Evolutionary conservation across 2,888 invertebrate species (phyloP), one percentile per base, ranked within the genome.

Genomic region (Neria commutata): DNA sequence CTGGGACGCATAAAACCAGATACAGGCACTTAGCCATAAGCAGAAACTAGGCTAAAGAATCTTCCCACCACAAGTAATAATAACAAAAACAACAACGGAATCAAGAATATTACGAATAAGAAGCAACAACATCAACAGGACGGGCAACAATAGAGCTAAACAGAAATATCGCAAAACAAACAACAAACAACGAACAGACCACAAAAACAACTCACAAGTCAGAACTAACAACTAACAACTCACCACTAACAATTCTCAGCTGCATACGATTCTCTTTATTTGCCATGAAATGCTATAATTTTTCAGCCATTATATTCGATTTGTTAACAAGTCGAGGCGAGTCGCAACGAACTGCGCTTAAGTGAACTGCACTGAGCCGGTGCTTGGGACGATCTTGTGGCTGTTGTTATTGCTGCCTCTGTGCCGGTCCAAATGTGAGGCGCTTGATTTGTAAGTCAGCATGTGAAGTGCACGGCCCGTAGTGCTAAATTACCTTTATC

Each of bases 401-500:
- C 19, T 19, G 17, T 42, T 17, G 5, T 42, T 42, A 17, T 19
- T 19, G 19, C 21, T 19, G 42, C 42, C 6, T 42, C 21, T 19
- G 42, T 5, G 42, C 21, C 21, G 42, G 37, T 4, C 37, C 42
- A 42, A n/a, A n/a, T 19, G 42, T 42, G 19, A n/a, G n/a, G 19
- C 19, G 21, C 4, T n/a, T n/a, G n/a, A n/a, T n/a, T n/a, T 19
- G 42, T 21, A 17, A 17, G 19, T 19, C 19, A 21, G 8, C 42
- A 29, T 29, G 6, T 5, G 42, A 42, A 42, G n/a, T n/a, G n/a
- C 42, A 19, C 3, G 42, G 19, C n/a, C 37, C 21, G 42, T 42
- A 37, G 66, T 55, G 61, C 49, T 64, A 62, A 67, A 72, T 67
- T 68, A 63, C 63, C 56, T 57, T 61, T 69, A 64, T 69, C 76